Evolutionary conservation across 2,888 invertebrate genomes (phyloP).

Genomic region (Drosophila falleni): DNA sequence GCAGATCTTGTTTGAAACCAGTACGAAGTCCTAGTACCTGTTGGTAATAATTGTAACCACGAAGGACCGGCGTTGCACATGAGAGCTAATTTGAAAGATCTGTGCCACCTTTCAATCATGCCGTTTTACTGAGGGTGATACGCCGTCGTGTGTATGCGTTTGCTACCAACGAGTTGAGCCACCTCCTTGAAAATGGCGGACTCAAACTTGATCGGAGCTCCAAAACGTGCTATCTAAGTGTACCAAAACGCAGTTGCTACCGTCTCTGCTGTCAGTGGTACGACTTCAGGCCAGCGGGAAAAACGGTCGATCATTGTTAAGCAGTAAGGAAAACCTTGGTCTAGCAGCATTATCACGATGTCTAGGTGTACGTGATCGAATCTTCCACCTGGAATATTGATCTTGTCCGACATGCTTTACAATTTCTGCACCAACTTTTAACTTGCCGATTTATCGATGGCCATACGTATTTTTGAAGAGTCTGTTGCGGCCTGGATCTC

Average conservation of each 20-base stretch:
- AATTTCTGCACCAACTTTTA: conserved; percentile 1
- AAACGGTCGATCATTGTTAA: conserved; percentile 11
- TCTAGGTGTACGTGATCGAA: conserved; percentile 24
- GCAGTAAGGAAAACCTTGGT: background rate
- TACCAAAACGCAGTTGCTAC: background rate
- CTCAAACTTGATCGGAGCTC: no score
- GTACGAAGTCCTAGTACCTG: conserved; percentile 3
- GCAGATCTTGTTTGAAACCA: background rate
- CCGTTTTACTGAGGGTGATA: background rate
- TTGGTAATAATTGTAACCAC: background rate
- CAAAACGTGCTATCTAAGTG: conserved; percentile 1
- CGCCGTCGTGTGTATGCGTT: no score
- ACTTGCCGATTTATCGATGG: background rate
- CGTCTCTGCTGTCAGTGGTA: conserved; percentile 4
- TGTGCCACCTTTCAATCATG: conserved; percentile 8
- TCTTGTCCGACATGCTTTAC: conserved; percentile 17
- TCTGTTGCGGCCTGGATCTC: background rate
- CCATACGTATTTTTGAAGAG: background rate
- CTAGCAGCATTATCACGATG: conserved; percentile 6
- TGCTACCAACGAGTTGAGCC: no score
- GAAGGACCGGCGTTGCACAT: background rate
- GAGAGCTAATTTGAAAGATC: conserved; percentile 4
- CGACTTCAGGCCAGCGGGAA: conserved; percentile 9
- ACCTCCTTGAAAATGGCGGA: no score
- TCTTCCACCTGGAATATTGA: conserved; percentile 4